Conservation (phyloP, 1,140 invertebrate genomes). For the Micrasema minimum region DNA sequence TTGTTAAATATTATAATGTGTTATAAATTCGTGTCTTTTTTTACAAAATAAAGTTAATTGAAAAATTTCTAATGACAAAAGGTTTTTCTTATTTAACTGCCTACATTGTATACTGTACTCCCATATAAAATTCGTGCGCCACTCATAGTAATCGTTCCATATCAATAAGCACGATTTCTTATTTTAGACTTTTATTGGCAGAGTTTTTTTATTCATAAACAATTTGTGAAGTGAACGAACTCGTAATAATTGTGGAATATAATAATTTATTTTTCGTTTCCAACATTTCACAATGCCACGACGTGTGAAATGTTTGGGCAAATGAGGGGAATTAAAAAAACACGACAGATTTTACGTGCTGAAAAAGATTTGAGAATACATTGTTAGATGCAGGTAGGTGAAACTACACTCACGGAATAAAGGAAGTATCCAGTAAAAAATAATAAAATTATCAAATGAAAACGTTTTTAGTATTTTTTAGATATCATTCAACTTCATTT, state of each 20-base stretch:
- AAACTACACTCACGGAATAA: no score
- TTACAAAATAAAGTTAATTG: conserved; percentile 26
- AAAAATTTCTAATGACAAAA: conserved; percentile 28
- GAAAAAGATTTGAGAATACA: no score
- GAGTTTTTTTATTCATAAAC: conserved; percentile 35
- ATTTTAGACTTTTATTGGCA: conserved; percentile 33
- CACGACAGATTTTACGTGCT: no score
- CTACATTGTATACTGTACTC: conserved; percentile 12
- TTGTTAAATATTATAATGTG: no score
- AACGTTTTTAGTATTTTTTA: no score
- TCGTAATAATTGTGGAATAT: conserved; percentile 29
- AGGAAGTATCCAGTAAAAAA: no score
- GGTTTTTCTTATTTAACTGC: conserved; percentile 13
- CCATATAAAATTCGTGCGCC: conserved; percentile 28
- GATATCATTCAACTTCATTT: no score
- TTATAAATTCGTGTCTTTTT: no score
- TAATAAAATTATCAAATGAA: no score
- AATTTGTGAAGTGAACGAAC: conserved; percentile 37
- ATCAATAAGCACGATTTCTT: conserved; percentile 30
- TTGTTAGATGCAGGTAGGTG: no score
- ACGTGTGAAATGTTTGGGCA: conserved; percentile 29
- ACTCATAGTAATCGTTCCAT: conserved; percentile 23
- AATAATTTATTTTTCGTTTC: conserved; percentile 7
- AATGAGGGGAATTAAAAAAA: conserved; percentile 24
- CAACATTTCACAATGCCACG: conserved; percentile 25